Percentiles rank a stretch among this genome's conserved stretches.
Evolutionary conservation across 2,113 vertebrate genomes (phyloP).

Genomic region (Phoenicopterus ruber): DNA sequence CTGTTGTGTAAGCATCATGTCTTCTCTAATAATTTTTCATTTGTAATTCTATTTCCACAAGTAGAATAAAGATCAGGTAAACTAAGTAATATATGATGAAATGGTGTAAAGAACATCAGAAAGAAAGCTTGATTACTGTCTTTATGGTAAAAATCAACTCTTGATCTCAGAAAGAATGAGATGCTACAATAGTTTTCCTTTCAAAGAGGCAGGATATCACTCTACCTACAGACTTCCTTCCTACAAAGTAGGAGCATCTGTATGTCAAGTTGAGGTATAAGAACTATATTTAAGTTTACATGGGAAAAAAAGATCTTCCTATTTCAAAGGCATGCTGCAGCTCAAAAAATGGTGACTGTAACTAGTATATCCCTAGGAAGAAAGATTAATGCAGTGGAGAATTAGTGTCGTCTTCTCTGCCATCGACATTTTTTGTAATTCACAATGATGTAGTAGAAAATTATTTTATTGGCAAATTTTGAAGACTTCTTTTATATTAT

Average conservation of each 20-base stretch:
- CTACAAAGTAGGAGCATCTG: not conserved
- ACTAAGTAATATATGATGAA: not conserved
- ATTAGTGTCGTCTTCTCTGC: not conserved
- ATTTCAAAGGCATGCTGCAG: not conserved
- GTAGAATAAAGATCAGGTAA: not conserved
- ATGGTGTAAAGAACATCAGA: not conserved
- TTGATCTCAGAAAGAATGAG: not conserved
- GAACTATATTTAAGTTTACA: not conserved
- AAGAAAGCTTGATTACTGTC: not conserved
- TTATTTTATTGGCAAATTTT: not conserved
- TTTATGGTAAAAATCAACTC: not conserved
- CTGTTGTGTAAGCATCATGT: not conserved
- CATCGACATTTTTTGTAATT: not conserved
- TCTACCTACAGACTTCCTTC: not conserved
- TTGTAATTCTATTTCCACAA: not conserved
- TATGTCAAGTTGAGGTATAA: not conserved
- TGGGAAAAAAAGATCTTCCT: not conserved
- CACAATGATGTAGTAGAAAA: not conserved
- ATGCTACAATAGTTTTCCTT: not conserved
- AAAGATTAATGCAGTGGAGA: not conserved
- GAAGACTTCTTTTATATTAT: not conserved
- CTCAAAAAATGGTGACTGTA: not conserved
- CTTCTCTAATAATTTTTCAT: not conserved
- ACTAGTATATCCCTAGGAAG: not conserved
- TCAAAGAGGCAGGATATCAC: not conserved